Base-by-base conservation (phyloP, 1,140 invertebrate genomes). In the Cataglyphis hispanica region DNA sequence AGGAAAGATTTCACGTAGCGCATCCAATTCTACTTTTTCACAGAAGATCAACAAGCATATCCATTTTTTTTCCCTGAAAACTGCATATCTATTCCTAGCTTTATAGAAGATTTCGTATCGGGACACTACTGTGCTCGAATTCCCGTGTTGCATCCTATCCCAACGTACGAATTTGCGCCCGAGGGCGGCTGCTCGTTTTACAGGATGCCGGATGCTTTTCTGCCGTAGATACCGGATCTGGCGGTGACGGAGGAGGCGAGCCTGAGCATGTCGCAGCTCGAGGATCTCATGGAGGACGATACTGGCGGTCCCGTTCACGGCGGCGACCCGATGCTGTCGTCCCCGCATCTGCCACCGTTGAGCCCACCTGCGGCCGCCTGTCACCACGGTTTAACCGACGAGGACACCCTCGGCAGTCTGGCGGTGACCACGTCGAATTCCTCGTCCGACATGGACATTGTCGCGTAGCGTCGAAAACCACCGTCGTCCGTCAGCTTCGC, bases 281-380 rank as follows among this genome's bases (percentile, higher is more conserved):
- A 97, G 88, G 97, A 98, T 94, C 95, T 98, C 74, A 98, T 98
- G 97, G 97, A 98, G 88, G 97, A 98, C 90, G 98, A 98, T 90
- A 96, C 97, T 19, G 96, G 95, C 74, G 95, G 94, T 60, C 96
- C 97, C 0, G 95, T 97, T 1, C 96, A 96, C 83, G 94, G 95
- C 83, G 96, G 96, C 56, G 97, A 97, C 92, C 97, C 97, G 19
- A 97, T 96, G 95, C 90, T 97, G 34, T 96, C 96, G 19, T 96
- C 96, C 25, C 95, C 96, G 8, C 95, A 95, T 83, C 92, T 96
- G 31, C 94, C 95, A 37, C 93, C 93, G 0, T 76, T 94, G 37
- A 95, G 94, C 78, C 94, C 94, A 46, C 92, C 94, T n/a, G 92
- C 93, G 16, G 81, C 89, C 1, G 92, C 88, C 72, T 94, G 94